Evolutionary conservation across 2,113 vertebrate genomes (phyloP), one percentile per base, ranked within the genome.

Genomic region (Excalfactoria chinensis): DNA sequence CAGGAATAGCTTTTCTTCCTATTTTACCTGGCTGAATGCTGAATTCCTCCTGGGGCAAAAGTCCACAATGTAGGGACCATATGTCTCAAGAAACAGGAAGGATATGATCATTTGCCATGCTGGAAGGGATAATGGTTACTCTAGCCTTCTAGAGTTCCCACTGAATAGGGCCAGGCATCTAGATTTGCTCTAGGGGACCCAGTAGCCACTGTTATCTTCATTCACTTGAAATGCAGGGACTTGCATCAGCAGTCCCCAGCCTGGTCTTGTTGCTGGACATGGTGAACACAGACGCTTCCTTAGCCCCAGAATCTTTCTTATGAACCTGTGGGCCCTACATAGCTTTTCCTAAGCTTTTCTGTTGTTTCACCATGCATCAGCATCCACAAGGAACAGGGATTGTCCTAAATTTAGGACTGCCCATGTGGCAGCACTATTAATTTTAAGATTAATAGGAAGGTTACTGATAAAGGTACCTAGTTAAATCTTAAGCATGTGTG

Each of bases 181-280:
- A 59, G 64, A 34, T 89, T 66, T 80, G 25, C 41, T 84, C 62
- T 25, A 1, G 0, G 2, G 30, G 28, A 71, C 19, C 37, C 46
- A 73, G 62, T 44, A 82, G 59, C 37, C 41, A 18, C 69, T 0
- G 0, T 26, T 72, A 20, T 64, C 53, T 82, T 71, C 53, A 8
- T 1, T 64, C 34, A 6, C 53, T 70, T 74, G 40, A 60, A 43
- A 22, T 49, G 32, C 19, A 40, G 13, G 11, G 51, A 7, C 51
- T 81, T 35, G 14, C 58, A 48, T 16, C 26, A 64, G 74, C 44
- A 59, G 43, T 19, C 6, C 23, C 41, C 25, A 2, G 13, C 25
- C 48, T 43, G 30, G 77, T 71, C 49, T 44, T 0, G 0, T 19
- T 85, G 55, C 79, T 0, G 4, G 35, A 20, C 0, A 0, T 17